Conservation (phyloP, 2,888 invertebrate species). For the Gymnoscelis rufifasciata region DNA sequence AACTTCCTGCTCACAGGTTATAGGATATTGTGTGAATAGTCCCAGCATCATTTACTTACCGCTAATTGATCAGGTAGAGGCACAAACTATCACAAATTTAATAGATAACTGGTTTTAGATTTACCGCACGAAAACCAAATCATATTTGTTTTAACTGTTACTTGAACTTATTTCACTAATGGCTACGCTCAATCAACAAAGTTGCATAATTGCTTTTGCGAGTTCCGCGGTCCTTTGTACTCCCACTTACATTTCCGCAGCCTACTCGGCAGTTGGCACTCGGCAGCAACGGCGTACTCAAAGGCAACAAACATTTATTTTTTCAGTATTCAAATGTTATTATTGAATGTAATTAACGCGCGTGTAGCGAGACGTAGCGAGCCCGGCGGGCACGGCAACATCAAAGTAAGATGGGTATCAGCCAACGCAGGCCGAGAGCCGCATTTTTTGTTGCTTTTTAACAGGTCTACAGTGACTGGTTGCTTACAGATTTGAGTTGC, state of each 20-base stretch:
- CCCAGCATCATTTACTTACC: too few species aligned
- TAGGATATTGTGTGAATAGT: too few species aligned
- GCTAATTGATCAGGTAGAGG: too few species aligned
- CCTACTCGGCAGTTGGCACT: not conserved
- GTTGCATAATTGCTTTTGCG: not conserved
- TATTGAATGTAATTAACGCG: constrained; percentile 41
- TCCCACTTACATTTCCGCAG: not conserved
- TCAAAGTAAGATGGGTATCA: constrained; percentile 69
- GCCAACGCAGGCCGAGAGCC: constrained; percentile 44
- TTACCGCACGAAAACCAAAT: too few species aligned
- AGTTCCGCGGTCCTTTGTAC: too few species aligned
- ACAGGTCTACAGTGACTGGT: constrained; percentile 37
- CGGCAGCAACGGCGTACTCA: constrained; percentile 1
- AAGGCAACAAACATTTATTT: constrained; percentile 15
- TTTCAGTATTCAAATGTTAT: constrained; percentile 34
- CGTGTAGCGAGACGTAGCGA: constrained; percentile 43
- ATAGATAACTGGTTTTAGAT: too few species aligned
- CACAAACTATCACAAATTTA: too few species aligned
- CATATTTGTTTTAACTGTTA: not conserved
- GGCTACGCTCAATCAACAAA: not conserved
- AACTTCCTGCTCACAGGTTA: too few species aligned
- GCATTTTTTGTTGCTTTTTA: constrained; percentile 64
- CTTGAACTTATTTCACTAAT: not conserved
- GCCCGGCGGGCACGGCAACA: constrained; percentile 48
- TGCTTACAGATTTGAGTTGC: constrained; percentile 15